Conservation (phyloP, 2,797 vertebrate species). For the Scomberomorus guttatus region DNA sequence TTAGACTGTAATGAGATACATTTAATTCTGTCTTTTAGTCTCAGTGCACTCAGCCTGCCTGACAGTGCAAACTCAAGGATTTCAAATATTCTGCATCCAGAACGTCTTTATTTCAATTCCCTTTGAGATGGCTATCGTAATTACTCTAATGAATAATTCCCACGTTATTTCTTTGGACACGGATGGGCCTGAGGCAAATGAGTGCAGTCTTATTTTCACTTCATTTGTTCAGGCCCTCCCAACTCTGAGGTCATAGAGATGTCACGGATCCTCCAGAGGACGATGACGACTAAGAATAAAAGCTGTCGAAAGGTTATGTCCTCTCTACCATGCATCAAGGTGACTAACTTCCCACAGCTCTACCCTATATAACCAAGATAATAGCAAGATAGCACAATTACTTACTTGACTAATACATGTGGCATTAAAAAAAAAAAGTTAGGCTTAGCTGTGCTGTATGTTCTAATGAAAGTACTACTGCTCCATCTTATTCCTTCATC, state of each 20-base stretch:
- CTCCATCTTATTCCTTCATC: not conserved
- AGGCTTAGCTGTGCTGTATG: not conserved
- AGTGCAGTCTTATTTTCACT: conserved; percentile 43
- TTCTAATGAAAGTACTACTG: not conserved
- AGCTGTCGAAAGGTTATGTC: conserved; percentile 33
- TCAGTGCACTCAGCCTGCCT: not conserved
- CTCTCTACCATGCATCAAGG: not conserved
- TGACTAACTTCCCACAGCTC: conserved; percentile 25
- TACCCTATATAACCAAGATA: not conserved
- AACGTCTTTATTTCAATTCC: conserved; percentile 42
- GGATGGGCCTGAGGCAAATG: conserved; percentile 34
- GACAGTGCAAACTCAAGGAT: not conserved
- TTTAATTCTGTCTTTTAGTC: not conserved
- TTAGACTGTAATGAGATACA: not conserved
- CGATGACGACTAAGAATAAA: conserved; percentile 3
- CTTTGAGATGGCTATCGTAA: conserved; percentile 62
- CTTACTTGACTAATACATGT: not conserved
- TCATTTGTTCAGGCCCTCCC: conserved; percentile 37
- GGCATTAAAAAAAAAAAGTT: not conserved
- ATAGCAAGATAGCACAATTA: not conserved
- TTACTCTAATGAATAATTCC: conserved; percentile 71
- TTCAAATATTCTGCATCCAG: conserved; percentile 25
- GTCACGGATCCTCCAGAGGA: conserved; percentile 40
- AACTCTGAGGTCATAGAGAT: conserved; percentile 46
- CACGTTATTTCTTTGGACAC: conserved; percentile 50